These are phyloP conservation scores for Amyelois transitella DNA, from an alignment of 1,140 invertebrate genomes.

Conservation along the genomic window DNA sequence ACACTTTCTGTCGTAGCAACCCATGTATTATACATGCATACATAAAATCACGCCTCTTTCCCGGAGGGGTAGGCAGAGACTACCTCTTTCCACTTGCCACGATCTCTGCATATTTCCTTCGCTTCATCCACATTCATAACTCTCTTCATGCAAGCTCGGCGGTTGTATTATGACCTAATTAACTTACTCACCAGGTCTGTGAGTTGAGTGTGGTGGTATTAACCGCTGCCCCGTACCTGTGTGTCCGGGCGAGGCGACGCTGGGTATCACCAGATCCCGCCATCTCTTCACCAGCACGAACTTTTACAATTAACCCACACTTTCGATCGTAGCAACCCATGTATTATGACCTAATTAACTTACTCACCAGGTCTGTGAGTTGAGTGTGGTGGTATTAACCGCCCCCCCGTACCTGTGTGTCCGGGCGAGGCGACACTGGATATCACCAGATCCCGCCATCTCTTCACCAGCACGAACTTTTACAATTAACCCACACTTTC, in stretches of 20 bases:
- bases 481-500: neutral
- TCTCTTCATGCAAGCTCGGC: no score
- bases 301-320: neutral
- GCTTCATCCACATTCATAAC: no score
- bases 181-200: neutral
- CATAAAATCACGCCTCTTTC: no score
- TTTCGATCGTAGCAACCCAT: neutral
- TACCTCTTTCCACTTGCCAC: no score
- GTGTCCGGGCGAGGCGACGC: constrained; percentile 51
- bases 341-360: no score
- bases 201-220: neutral
- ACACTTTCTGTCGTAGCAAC: neutral
- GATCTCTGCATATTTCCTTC: no score
- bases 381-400: neutral
- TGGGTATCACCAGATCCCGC: constrained; percentile 86
- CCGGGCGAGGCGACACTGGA: constrained; percentile 64
- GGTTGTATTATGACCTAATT: neutral
- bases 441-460: constrained; percentile 90
- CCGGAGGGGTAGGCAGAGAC: no score
- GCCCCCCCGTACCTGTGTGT: constrained; percentile 3
- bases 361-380: neutral
- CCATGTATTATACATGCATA: no score
- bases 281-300: constrained; percentile 93
- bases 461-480: constrained; percentile 90
- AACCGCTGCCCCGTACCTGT: constrained; percentile 8